Conservation (phyloP, 2,888 invertebrate species). For the Limnephilus auricula region DNA sequence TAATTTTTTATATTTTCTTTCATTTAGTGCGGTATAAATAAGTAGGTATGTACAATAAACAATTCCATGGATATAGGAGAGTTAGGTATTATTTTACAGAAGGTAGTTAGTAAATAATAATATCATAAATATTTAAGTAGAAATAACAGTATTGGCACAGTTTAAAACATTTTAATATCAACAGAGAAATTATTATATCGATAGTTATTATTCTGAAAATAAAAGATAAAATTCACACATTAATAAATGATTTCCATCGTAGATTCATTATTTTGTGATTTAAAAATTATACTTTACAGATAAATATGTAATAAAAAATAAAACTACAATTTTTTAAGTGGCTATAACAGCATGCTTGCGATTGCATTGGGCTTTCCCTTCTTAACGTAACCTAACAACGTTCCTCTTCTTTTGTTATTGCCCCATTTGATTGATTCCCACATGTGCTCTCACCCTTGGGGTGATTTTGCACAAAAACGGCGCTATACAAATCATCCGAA, state of each 20-base stretch:
- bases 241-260: not conserved
- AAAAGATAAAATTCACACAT: not conserved
- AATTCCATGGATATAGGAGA: not conserved
- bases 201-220: not conserved
- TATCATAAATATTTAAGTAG: not conserved
- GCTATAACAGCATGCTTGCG: not conserved
- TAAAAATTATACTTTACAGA: not conserved
- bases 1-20: conserved; percentile 2
- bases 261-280: not conserved
- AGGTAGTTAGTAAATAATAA: conserved; percentile 2
- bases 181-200: not conserved
- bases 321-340: not conserved
- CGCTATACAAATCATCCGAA: too few species aligned
- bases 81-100: not conserved
- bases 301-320: not conserved
- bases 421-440: not conserved
- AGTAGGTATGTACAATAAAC: not conserved
- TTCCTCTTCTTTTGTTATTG: not conserved
- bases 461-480: too few species aligned
- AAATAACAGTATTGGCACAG: not conserved
- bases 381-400: not conserved
- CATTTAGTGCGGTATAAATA: conserved; percentile 2
- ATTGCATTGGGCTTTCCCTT: not conserved
- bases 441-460: too few species aligned
- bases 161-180: not conserved